Evolutionary conservation across 1,140 invertebrate species (phyloP).

Genomic region (Goniozus legneri): DNA sequence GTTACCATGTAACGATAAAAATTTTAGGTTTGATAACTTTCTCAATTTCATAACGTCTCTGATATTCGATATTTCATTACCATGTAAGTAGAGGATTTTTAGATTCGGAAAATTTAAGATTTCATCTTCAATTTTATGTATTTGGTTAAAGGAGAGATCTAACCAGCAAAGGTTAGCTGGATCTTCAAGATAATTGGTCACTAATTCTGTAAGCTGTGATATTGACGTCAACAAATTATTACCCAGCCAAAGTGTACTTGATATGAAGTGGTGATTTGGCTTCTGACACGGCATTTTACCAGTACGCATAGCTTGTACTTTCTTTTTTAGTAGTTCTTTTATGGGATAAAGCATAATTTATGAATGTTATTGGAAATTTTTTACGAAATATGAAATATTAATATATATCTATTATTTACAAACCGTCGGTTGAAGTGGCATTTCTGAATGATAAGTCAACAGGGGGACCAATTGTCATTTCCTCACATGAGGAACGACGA

Average conservation of each 20-base stretch:
- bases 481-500: constrained; percentile 22
- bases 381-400: background rate
- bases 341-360: constrained; percentile 15
- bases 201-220: constrained; percentile 39
- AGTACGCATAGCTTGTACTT: constrained; percentile 32
- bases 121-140: constrained; percentile 48
- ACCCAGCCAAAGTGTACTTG: constrained; percentile 54
- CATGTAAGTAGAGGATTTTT: constrained; percentile 55
- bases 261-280: constrained; percentile 45
- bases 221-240: constrained; percentile 54
- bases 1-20: constrained; percentile 57
- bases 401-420: constrained; percentile 3
- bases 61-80: constrained; percentile 53
- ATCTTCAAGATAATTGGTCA: constrained; percentile 41
- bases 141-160: constrained; percentile 57
- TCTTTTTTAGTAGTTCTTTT: constrained; percentile 34
- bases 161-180: constrained; percentile 52
- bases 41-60: constrained; percentile 45
- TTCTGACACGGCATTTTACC: constrained; percentile 43
- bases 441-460: constrained; percentile 43
- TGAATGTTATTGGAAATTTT: background rate
- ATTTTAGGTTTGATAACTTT: constrained; percentile 44
- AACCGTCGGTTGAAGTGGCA: constrained; percentile 34
- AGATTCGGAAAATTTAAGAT: constrained; percentile 40
- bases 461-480: constrained; percentile 32